Percentiles rank a stretch among this genome's conserved stretches.
Evolutionary conservation across 2,888 invertebrate species (phyloP).

Genomic region (Meghimatium bilineatum): DNA sequence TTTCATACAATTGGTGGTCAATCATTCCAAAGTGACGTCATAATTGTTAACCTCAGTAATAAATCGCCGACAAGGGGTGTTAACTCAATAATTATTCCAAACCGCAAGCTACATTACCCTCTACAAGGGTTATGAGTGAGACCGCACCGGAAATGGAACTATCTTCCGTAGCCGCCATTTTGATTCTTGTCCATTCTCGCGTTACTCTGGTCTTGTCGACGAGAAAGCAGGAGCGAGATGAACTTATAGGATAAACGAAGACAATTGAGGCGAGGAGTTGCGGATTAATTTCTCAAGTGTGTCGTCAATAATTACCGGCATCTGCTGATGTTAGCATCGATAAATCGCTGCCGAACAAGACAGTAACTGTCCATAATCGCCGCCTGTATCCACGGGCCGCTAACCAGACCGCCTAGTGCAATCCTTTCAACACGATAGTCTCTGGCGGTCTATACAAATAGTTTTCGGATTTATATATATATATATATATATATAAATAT

Average conservation of each 20-base stretch:
- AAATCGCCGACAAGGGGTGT: constrained; percentile 43
- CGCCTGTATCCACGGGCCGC: constrained; percentile 20
- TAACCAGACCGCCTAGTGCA: not conserved
- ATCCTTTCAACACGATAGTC: too few relatives aligned
- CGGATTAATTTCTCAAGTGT: constrained; percentile 46
- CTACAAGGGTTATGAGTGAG: constrained; percentile 2
- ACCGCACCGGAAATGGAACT: constrained; percentile 45
- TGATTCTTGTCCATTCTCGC: constrained; percentile 26
- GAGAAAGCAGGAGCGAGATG: constrained; percentile 32
- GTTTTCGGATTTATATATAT: too few relatives aligned
- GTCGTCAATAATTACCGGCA: constrained; percentile 29
- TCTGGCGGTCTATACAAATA: constrained; percentile 7
- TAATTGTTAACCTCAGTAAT: constrained; percentile 17
- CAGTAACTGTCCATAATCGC: constrained; percentile 47
- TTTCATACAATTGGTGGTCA: constrained; percentile 7
- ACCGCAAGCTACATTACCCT: constrained; percentile 33
- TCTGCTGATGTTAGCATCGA: constrained; percentile 32
- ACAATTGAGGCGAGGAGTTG: constrained; percentile 42
- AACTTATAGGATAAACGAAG: constrained; percentile 44
- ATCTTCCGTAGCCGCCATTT: constrained; percentile 40
- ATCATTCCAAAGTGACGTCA: constrained; percentile 26
- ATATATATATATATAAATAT: too few relatives aligned
- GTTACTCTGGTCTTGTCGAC: constrained; percentile 30
- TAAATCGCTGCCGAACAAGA: constrained; percentile 38
- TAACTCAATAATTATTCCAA: constrained; percentile 44